Base-by-base conservation (phyloP, 2,113 vertebrate genomes). In the Passerina amoena region DNA sequence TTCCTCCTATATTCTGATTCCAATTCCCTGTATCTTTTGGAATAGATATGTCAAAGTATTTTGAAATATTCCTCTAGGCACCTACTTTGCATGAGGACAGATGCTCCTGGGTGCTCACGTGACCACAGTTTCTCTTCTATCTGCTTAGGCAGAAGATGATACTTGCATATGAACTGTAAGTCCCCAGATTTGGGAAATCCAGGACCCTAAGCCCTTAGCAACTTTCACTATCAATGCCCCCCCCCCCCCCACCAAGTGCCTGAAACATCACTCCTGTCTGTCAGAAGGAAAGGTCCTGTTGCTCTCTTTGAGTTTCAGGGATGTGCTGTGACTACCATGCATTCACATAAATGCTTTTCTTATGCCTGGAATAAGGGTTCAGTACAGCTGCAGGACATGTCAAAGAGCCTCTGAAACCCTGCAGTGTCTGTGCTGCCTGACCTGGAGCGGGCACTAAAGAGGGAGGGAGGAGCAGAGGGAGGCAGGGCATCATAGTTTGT, bases 211-310 rank as follows among this genome's bases (percentile, higher is more conserved):
- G 6, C 10, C 16, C 15, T 42, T 57, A 56, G 30, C 2, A 6
- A 82, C 30, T 79, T 76, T 90, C 37, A 22, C 42, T 53, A 11
- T 30, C 66, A 44, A 1, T 37, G 0, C 5, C 3, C 12, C 0
- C 11, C 0, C 2, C 9, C 10, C 0, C 11, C 0, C 2, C 9
- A 13, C 33, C 9, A 14, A 14, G 19, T 60, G n/a, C 37, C 40
- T 64, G 44, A 82, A 87, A 79, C 25, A 11, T 30, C 27, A 38
- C 9, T 79, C 44, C 21, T 4, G 1, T 21, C 27, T 68, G 40
- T 30, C 82, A 81, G 45, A 68, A 50, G 78, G 42, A 76, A 19
- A 69, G 45, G 23, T 57, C 22, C 24, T 87, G 11, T 45, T 78
- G 13, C 31, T 64, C 38, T 57, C 51, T 33, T 66, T 0, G 14